Evolutionary conservation across 1,140 invertebrate species (phyloP), one percentile per base, ranked within the genome.

Genomic region (Drosophila nigrodunni): DNA sequence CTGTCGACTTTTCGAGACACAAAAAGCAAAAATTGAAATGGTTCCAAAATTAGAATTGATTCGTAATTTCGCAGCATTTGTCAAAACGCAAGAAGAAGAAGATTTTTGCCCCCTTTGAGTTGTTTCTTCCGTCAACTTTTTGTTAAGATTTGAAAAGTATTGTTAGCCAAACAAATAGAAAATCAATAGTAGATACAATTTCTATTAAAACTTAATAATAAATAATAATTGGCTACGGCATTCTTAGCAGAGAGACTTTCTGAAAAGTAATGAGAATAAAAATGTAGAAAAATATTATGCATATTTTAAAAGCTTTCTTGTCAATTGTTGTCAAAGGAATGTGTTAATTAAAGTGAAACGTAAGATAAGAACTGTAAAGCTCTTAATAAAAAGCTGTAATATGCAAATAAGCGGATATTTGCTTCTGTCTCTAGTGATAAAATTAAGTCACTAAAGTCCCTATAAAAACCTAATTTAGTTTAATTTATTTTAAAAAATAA

Each of bases 21-120:
- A 59, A 54, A 35, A 25, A 67, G 34, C 55, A 41, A 46, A 65
- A 58, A 65, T 47, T 50, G 72, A 82, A 76, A 77, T 54, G 60
- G 50, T 70, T 78, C 80, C 74, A 88, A 88, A 88, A 89, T 88
- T 88, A 88, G 83, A 88, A 70, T 78, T 74, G 80, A 88, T 83
- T 88, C 83, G 80, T 88, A 88, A 89, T 89, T 39, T 67, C 54
- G 47, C 52, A 44, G 57, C 66, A 80, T 83, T 80, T 83, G 81
- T 81, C 82, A 30, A 30, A 30, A 30, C 6, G 3, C 3, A 30
- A 30, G 25, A 30, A 85, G 37, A 39, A 39, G 37, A 86, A 58
- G 43, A 55, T 10, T 39, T 44, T 71, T 58, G 62, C 37, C 39
- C 18, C 34, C 34, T 47, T 65, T 44, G 21, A 37, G 52, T n/a